These are phyloP conservation scores for Brachycybe producta DNA, from an alignment of 2,888 invertebrate genomes.

Conservation along the genomic window DNA sequence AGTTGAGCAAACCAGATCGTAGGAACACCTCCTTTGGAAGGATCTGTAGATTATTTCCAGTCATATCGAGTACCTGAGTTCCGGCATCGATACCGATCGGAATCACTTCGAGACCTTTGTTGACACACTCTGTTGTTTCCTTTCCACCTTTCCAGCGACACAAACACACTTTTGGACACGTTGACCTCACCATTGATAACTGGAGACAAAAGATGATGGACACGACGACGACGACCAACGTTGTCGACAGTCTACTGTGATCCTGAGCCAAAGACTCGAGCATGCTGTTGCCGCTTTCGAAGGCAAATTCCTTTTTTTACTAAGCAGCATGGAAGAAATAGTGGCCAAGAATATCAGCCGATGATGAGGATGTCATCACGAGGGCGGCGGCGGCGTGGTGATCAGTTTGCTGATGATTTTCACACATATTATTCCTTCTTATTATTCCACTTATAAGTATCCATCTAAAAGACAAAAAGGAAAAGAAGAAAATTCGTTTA, in stretches of 20 bases:
- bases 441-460: too few relatives aligned
- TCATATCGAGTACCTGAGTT: constrained; percentile 75
- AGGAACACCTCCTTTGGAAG: constrained; percentile 66
- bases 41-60: constrained; percentile 66
- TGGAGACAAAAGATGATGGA: neutral
- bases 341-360: too few relatives aligned
- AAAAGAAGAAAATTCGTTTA: too few relatives aligned
- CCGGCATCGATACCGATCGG: constrained; percentile 67
- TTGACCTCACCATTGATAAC: constrained; percentile 23
- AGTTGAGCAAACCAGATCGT: constrained; percentile 56
- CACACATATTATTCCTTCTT: too few relatives aligned
- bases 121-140: constrained; percentile 74
- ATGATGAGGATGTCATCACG: too few relatives aligned
- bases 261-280: too few relatives aligned
- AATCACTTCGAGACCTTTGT: constrained; percentile 58
- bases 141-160: constrained; percentile 92
- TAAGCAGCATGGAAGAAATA: too few relatives aligned
- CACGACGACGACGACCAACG: neutral
- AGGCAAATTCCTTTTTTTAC: too few relatives aligned
- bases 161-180: constrained; percentile 63
- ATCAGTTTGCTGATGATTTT: too few relatives aligned
- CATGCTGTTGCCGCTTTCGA: too few relatives aligned
- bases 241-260: neutral
- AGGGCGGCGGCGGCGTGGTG: too few relatives aligned
- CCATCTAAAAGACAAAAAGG: too few relatives aligned